Base-by-base conservation (phyloP, 2,113 vertebrate species). In the Tachysurus fulvidraco region DNA sequence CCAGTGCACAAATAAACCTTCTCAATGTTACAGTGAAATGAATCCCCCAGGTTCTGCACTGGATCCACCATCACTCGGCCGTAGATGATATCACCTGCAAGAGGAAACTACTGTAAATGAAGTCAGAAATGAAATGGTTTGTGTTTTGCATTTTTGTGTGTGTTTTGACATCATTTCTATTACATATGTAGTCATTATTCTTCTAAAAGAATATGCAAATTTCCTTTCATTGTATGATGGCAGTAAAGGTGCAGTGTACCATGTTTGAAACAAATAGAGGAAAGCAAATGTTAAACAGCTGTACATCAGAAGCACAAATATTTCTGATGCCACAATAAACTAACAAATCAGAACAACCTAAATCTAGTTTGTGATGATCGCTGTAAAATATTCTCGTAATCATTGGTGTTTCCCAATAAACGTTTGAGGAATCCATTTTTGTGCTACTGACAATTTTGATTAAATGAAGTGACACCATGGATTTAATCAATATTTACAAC, bases 61-160 rank as follows among this genome's bases (percentile, higher is more conserved):
- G 97, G 98, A 91, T 99, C 97, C 88, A 99, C 97, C 97, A 98
- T 98, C 89, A 99, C 97, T 4, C 97, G 97, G 1, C 97, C 97
- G 0, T 97, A 99, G 89, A 99, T 95, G 0, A 92, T 86, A 82
- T 99, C 97, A 44, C 97, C 98, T 99, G 90, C 23, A 89, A 90
- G 81, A 82, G 30, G 28, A 81, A 81, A 60, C 17, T 54, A 1
- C 30, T 54, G 50, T 12, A 6, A 77, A 17, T 17, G 3, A n/a
- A 78, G 17, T 12, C 0, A 50, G 14, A 78, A 17, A 5, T 28
- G 44, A 23, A 21, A 44, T 41, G 17, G 9, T 44, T 3, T 44
- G 30, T 71, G 44, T 46, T 46, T 50, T 11, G 41, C 21, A 25
- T 73, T 28, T 59, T 16, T 67, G 19, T 59, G 25, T 13, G 12